Evolutionary conservation across 2,797 vertebrate genomes (phyloP), one percentile per base, ranked within the genome.

Genomic region (Coranthus polyacanthus): DNA sequence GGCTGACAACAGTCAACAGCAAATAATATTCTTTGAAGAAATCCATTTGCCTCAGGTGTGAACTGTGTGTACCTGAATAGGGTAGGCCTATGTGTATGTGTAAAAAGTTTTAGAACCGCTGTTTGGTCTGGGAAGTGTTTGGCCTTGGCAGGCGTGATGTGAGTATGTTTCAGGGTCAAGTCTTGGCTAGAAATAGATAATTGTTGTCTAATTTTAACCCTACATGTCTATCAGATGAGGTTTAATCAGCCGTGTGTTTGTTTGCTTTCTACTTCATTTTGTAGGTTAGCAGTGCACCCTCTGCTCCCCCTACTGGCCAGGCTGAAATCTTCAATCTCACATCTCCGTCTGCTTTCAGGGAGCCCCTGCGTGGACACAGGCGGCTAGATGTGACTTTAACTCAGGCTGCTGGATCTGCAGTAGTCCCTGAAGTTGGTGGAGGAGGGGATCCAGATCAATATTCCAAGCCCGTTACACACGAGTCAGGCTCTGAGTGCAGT

Each of bases 401-500:
- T 39, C 68, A 26, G 16, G 16, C 53, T 39, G 42, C 69, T 29
- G 45, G 32, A 43, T 26, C 66, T 12, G 44, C 42, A 39, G 61
- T 20, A 39, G 68, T 59, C 20, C 58, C 68, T 12, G 54, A 12
- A 29, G 41, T 39, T 4, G 46, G 43, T 24, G 51, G 24, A 76
- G 74, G 75, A 52, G 44, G 54, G n/a, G 68, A 79, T 52, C 55
- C 46, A 3, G 26, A 82, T 21, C 55, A 44, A 16, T 81, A 59
- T 73, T 72, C 76, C 43, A 63, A 68, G 57, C 80, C 65, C 4
- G 37, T 73, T 4, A 54, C 49, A 5, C 58, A 10, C 3, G 81
- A 79, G 38, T 87, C 85, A 0, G 75, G 59, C 16, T 82, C 87
- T 15, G 88, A 89, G 45, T 57, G 32, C 46, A 89, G 84, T 50